Conservation (phyloP, 2,113 vertebrate genomes). For the Copsychus sechellarum region DNA sequence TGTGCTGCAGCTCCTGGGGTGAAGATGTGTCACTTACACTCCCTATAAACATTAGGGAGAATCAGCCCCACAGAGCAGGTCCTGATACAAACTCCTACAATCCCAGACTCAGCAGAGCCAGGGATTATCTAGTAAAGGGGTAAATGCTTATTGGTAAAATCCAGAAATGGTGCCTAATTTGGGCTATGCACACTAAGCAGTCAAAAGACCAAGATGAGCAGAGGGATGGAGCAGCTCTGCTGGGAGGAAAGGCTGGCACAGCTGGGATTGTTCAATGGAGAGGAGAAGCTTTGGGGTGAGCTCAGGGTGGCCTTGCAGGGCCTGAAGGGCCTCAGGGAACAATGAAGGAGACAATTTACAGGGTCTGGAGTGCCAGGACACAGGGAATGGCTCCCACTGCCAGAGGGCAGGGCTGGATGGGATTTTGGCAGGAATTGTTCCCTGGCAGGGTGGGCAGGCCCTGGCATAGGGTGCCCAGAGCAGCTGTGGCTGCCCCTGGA, state of each 20-base stretch:
- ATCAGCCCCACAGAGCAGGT: accelerated
- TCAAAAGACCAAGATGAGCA: neutral
- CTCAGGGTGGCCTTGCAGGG: neutral
- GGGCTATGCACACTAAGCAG: accelerated
- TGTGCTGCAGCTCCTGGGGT: neutral
- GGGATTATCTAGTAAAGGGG: neutral
- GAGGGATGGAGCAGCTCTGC: neutral
- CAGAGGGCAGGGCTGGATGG: neutral
- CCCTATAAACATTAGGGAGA: neutral
- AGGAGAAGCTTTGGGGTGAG: neutral
- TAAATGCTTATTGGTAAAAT: neutral
- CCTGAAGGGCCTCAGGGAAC: no score
- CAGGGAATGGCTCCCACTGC: neutral
- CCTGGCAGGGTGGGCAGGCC: accelerated
- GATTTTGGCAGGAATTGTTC: neutral
- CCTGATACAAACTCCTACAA: accelerated
- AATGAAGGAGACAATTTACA: neutral
- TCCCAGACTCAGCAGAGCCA: neutral
- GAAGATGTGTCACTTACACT: neutral
- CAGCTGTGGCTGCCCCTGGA: neutral
- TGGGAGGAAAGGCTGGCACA: neutral
- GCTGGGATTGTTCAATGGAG: neutral
- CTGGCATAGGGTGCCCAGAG: neutral
- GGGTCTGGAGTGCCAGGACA: neutral
- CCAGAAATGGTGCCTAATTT: neutral